phyloP scores from a whole-genome alignment of 2,113 vertebrate genomes.

The Eulacestoma nigropectus region DNA sequence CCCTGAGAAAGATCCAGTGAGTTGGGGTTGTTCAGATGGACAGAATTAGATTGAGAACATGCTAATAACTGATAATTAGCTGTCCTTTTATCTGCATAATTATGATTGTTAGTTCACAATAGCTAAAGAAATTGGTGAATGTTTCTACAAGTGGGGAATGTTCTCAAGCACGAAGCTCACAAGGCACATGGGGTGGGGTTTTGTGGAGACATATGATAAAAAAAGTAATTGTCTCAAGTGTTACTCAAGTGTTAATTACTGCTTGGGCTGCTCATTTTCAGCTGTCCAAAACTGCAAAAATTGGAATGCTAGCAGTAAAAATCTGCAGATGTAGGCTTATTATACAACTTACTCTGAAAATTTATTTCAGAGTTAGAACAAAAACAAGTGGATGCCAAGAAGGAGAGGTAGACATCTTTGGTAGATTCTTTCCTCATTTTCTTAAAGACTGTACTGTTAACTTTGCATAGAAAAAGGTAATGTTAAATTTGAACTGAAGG shows the following conservation, averaged over 20 bases:
- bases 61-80: neutral
- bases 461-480: neutral
- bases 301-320: neutral
- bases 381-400: neutral
- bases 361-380: neutral
- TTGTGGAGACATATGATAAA: neutral
- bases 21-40: neutral
- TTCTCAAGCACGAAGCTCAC: neutral
- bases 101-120: neutral
- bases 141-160: neutral
- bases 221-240: neutral
- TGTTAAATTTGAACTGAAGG: neutral
- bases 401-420: neutral
- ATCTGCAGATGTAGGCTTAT: neutral
- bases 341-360: neutral
- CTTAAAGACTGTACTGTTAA: neutral
- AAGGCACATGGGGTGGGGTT: neutral
- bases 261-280: neutral
- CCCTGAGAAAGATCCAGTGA: neutral
- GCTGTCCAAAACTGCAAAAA: neutral
- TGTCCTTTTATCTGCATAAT: neutral
- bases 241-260: neutral
- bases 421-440: neutral
- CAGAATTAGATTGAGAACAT: neutral
- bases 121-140: neutral